Evolutionary conservation across 2,888 invertebrate species (phyloP), one percentile per base, ranked within the genome.

Genomic region (Hedya salicella): DNA sequence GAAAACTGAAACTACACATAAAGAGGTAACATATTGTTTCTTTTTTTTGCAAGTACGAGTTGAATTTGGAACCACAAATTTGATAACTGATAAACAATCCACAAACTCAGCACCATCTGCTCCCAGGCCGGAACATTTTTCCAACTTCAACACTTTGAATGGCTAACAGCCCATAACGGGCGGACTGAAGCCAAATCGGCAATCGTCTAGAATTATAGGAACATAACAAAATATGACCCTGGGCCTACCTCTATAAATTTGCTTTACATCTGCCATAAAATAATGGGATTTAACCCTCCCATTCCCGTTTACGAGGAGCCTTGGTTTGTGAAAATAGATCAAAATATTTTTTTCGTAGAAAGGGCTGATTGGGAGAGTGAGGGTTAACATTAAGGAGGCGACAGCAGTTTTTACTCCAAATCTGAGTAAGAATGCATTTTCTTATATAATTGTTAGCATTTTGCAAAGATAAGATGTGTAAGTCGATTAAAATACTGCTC

Each of bases 241-340:
- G 76, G 81, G 81, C 78, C 76, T 81, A 85, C 87, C 88, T 82
- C 85, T 78, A 88, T 88, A 89, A 89, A 89, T 88, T 68, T 86
- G 85, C 79, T 89, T 88, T 87, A 88, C 88, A 87, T 89, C 87
- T 86, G 82, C 89, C 81, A 88, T 90, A 90, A 90, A 89, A 89
- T 90, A 90, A 90, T 88, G 88, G 88, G 88, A 88, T 91, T 90
- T 88, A 89, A 86, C 89, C 89, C 86, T 83, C 84, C 81, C 80
- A 85, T 87, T 84, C 82, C 77, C 84, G 76, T 89, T 91, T 90
- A 90, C 86, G 88, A 87, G 83, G 80, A 77, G 77, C 81, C 80
- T 81, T 75, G 77, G n/a, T 71, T 77, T 78, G 74, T 75, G 68
- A 78, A 78, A 82, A 88, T 87, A 84, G 81, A 86, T 86, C 86